These are phyloP conservation scores for Drosophila miranda DNA, from an alignment of 1,140 invertebrate genomes.

Conservation along the genomic window DNA sequence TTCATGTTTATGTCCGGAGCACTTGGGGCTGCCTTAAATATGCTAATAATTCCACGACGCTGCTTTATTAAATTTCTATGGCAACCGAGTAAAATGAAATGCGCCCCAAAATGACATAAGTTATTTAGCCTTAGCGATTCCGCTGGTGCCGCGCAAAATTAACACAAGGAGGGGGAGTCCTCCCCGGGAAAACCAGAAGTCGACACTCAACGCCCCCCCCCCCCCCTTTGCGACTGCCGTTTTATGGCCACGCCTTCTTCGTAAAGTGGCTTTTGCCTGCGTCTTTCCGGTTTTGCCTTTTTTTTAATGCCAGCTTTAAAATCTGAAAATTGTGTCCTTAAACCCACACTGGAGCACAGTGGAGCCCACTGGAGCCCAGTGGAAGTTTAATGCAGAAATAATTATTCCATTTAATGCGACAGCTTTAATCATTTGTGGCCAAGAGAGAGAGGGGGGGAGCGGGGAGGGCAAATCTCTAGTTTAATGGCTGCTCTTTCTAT, in stretches of 20 bases:
- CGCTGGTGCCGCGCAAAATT: slow-evolving; percentile 55
- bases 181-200: slow-evolving; percentile 26
- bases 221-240: slow-evolving; percentile 14
- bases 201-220: background rate
- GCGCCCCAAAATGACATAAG: slow-evolving; percentile 68
- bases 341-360: slow-evolving; percentile 13
- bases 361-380: slow-evolving; percentile 9
- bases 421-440: slow-evolving; percentile 12
- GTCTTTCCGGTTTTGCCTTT: slow-evolving; percentile 20
- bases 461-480: too few relatives aligned
- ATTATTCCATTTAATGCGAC: slow-evolving; percentile 53
- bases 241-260: slow-evolving; percentile 47
- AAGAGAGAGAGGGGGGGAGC: too few relatives aligned
- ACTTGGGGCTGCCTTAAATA: slow-evolving; percentile 56
- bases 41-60: slow-evolving; percentile 72
- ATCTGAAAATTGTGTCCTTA: slow-evolving; percentile 53
- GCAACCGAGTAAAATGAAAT: slow-evolving; percentile 65
- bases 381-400: slow-evolving; percentile 57
- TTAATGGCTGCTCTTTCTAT: too few relatives aligned
- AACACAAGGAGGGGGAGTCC: slow-evolving; percentile 32
- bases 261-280: slow-evolving; percentile 39
- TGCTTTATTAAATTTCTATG: slow-evolving; percentile 77
- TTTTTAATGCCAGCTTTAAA: slow-evolving; percentile 65
- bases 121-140: slow-evolving; percentile 53
- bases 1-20: slow-evolving; percentile 46